phyloP scores from a whole-genome alignment of 2,113 vertebrate genomes.

The Aspiorhynchus laticeps region DNA sequence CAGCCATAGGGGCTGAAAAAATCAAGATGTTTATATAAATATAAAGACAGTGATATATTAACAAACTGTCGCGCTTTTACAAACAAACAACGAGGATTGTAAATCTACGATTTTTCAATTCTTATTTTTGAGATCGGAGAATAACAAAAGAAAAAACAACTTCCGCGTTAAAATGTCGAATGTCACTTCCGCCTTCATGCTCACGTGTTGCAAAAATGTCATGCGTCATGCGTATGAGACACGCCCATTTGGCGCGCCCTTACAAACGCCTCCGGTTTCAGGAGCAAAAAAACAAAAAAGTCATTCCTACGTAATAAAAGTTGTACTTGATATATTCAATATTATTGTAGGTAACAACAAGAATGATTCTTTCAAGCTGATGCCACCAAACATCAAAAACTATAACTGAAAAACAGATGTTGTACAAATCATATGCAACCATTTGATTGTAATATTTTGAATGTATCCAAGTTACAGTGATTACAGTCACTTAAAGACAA shows the following conservation, averaged over 20 bases:
- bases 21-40: slow-evolving; percentile 39
- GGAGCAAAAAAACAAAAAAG: neutral
- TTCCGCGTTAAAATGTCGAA: slow-evolving; percentile 77
- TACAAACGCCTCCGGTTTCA: neutral
- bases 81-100: neutral
- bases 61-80: slow-evolving; percentile 18
- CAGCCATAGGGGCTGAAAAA: slow-evolving; percentile 73
- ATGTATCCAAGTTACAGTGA: neutral
- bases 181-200: slow-evolving; percentile 61
- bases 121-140: slow-evolving; percentile 61
- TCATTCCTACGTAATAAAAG: neutral
- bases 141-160: slow-evolving; percentile 61
- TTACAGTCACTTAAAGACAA: neutral
- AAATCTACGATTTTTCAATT: neutral
- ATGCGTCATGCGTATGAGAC: slow-evolving; percentile 61
- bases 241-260: slow-evolving; percentile 50
- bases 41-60: neutral
- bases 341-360: neutral
- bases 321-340: neutral
- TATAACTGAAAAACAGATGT: neutral
- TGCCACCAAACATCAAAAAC: neutral
- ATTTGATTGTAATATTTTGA: neutral
- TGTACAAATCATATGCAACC: neutral
- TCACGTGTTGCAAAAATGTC: slow-evolving; percentile 64
- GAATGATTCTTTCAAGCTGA: neutral